These are phyloP conservation scores for Pseudorasbora parva DNA, from an alignment of 2,113 vertebrate genomes.

Conservation along the genomic window DNA sequence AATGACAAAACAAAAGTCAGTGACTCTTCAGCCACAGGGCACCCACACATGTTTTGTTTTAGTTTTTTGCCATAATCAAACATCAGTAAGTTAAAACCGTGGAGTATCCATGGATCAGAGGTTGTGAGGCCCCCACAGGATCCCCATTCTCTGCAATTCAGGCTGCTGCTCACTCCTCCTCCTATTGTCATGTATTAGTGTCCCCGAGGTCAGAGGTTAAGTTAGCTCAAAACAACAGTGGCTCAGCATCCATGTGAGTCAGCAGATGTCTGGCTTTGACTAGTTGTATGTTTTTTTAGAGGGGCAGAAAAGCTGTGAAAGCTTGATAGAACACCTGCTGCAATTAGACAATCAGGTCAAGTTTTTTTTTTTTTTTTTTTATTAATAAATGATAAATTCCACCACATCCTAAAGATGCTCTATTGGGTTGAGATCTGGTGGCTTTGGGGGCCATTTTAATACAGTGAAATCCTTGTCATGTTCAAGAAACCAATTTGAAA, in stretches of 20 bases:
- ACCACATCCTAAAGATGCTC: no score
- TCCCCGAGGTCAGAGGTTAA: conserved; percentile 26
- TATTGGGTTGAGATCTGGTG: no score
- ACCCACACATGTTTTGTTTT: conserved; percentile 1
- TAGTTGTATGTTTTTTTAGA: not conserved
- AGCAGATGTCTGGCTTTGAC: conserved; percentile 33
- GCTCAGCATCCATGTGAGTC: not conserved
- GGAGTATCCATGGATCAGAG: not conserved
- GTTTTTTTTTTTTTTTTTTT: no score
- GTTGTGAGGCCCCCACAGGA: not conserved
- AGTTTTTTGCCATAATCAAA: not conserved
- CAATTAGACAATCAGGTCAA: not conserved
- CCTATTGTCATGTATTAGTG: conserved; percentile 16
- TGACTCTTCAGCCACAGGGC: not conserved
- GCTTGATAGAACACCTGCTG: conserved; percentile 7
- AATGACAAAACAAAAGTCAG: not conserved
- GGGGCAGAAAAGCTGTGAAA: conserved; percentile 10
- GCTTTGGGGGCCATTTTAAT: no score
- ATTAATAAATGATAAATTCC: no score
- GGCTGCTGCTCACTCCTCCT: not conserved
- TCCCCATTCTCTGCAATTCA: not conserved
- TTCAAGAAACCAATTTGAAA: no score
- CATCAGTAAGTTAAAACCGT: not conserved
- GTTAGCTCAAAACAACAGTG: conserved; percentile 22
- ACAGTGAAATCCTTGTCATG: no score